Evolutionary conservation across 2,797 vertebrate genomes (phyloP).

Genomic region (Phataginus tricuspis): DNA sequence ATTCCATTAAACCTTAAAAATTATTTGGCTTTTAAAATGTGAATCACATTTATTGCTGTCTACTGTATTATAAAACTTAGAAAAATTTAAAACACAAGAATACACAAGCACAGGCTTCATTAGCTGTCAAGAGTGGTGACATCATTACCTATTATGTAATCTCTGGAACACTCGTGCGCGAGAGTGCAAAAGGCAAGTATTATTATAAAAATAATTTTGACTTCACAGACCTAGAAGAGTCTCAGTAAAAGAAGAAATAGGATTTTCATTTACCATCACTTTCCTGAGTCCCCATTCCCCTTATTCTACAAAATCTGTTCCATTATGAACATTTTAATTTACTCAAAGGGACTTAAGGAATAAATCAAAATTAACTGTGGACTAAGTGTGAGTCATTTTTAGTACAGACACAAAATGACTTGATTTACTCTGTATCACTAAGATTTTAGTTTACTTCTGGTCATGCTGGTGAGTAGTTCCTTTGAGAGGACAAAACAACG

Average conservation of each 20-base stretch:
- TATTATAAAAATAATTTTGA: not conserved
- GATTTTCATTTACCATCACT: constrained; percentile 35
- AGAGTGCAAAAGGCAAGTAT: not conserved
- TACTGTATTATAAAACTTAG: constrained; percentile 1
- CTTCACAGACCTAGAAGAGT: not conserved
- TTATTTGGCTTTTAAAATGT: not conserved
- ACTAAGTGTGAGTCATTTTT: not conserved
- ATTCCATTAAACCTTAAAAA: constrained; percentile 13
- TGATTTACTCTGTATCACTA: not conserved
- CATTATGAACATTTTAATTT: not conserved
- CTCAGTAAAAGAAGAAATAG: not conserved
- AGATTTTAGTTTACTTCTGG: not conserved
- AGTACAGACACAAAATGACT: not conserved
- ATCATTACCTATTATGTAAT: not conserved
- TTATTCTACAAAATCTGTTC: constrained; percentile 27
- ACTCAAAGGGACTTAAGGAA: not conserved
- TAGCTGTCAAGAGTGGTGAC: not conserved
- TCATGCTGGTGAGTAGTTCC: not conserved
- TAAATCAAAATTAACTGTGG: constrained; percentile 37
- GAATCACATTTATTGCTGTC: not conserved
- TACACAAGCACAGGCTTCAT: not conserved
- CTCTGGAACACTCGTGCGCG: not conserved
- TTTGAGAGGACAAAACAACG: not conserved
- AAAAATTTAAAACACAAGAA: not conserved
- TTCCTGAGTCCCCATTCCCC: not conserved